These are phyloP conservation scores for Seladonia tumulorum DNA, from an alignment of 2,888 invertebrate genomes.

Conservation along the genomic window DNA sequence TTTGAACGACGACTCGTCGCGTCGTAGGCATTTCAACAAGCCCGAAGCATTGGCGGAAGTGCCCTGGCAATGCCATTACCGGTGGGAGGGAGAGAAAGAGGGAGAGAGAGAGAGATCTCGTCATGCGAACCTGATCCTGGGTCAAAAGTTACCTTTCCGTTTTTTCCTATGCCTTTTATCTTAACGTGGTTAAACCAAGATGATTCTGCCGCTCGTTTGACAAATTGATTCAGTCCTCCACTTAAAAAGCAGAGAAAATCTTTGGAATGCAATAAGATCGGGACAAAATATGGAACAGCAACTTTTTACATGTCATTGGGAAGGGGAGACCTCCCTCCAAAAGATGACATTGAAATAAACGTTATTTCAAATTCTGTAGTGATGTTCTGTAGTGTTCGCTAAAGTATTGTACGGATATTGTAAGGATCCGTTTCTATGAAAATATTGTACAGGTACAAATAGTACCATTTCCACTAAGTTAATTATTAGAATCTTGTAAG, in stretches of 20 bases:
- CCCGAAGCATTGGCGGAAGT: slow-evolving; percentile 54
- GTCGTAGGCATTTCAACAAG: slow-evolving; percentile 66
- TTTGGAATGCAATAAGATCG: not conserved
- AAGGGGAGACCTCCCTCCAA: no score
- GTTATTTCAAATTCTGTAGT: no score
- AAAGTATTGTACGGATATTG: no score
- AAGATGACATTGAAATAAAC: no score
- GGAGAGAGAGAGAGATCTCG: not conserved
- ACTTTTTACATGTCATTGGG: no score
- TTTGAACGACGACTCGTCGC: slow-evolving; percentile 62
- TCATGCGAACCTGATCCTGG: slow-evolving; percentile 9
- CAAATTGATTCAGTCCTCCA: not conserved
- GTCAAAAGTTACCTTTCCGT: slow-evolving; percentile 32
- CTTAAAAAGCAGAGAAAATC: not conserved
- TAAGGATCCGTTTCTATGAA: no score
- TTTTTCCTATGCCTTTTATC: slow-evolving; percentile 11
- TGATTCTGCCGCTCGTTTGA: not conserved
- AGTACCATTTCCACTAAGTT: no score
- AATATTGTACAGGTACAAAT: no score
- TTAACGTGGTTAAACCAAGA: not conserved
- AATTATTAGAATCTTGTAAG: no score
- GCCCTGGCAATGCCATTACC: slow-evolving; percentile 64
- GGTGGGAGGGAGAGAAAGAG: slow-evolving; percentile 28
- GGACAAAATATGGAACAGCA: no score
- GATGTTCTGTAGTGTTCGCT: no score